phyloP scores from a whole-genome alignment of 2,113 vertebrate species.

The Cettia cetti region DNA sequence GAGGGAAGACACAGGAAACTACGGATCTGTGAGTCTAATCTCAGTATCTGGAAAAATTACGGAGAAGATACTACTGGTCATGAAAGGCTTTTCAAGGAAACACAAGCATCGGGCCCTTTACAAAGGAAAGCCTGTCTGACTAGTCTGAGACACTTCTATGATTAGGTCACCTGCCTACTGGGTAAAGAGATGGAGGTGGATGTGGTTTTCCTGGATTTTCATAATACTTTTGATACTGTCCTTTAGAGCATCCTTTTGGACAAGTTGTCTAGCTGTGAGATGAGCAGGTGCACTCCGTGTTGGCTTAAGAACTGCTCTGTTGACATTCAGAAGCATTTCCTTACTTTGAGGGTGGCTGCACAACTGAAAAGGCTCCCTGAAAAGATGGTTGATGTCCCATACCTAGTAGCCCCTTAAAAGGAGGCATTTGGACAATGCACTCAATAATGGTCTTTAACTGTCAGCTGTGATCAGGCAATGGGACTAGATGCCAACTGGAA shows the following conservation, averaged over 20 bases:
- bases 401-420: neutral
- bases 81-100: neutral
- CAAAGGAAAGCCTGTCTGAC: neutral
- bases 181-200: neutral
- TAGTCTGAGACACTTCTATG: neutral
- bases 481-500: neutral
- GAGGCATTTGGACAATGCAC: neutral
- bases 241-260: neutral
- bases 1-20: neutral
- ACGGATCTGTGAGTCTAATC: neutral
- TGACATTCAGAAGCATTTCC: neutral
- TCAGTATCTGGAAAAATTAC: neutral
- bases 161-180: neutral
- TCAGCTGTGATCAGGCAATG: neutral
- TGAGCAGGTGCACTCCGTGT: neutral
- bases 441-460: neutral
- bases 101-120: neutral
- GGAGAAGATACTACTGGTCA: neutral
- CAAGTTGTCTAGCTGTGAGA: neutral
- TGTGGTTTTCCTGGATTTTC: neutral
- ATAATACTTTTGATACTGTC: neutral
- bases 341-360: neutral
- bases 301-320: neutral
- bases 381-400: neutral
- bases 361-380: neutral